A percentile compares a stretch with the other conserved stretches of the same genome.
phyloP scores from a whole-genome alignment of 2,888 invertebrate species.

The Lathronympha strigana region DNA sequence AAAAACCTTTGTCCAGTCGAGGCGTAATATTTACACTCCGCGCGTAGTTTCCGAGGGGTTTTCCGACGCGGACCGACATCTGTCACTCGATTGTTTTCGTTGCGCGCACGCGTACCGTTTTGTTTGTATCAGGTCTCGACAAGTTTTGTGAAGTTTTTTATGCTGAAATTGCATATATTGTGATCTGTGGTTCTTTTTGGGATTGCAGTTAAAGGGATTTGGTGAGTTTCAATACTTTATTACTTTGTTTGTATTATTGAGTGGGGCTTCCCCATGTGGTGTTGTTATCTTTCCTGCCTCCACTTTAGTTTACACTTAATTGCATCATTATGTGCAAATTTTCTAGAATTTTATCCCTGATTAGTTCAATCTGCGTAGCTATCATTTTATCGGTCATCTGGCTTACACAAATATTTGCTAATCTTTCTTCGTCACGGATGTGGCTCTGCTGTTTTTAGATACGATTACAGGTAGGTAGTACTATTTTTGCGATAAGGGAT shows the following conservation, averaged over 20 bases:
- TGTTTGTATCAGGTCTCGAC: slow-evolving; percentile 74
- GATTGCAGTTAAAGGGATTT: slow-evolving; percentile 75
- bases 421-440: slow-evolving; percentile 44
- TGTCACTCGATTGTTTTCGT: slow-evolving; percentile 76
- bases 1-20: slow-evolving; percentile 83
- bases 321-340: slow-evolving; percentile 21
- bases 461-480: background rate
- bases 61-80: slow-evolving; percentile 76
- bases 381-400: slow-evolving; percentile 36
- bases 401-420: slow-evolving; percentile 29
- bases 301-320: slow-evolving; percentile 20
- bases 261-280: slow-evolving; percentile 17
- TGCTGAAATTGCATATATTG: slow-evolving; percentile 59
- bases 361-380: background rate
- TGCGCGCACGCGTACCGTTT: slow-evolving; percentile 75
- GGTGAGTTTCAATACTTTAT: slow-evolving; percentile 58
- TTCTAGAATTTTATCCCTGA: slow-evolving; percentile 2
- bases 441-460: slow-evolving; percentile 13
- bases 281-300: slow-evolving; percentile 33
- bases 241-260: slow-evolving; percentile 10
- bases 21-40: slow-evolving; percentile 80
- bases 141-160: slow-evolving; percentile 66
- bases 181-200: slow-evolving; percentile 66
- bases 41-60: slow-evolving; percentile 79
- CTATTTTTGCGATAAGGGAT: background rate